Evolutionary conservation across 2,888 invertebrate genomes (phyloP).

Genomic region (Globia sparganii): DNA sequence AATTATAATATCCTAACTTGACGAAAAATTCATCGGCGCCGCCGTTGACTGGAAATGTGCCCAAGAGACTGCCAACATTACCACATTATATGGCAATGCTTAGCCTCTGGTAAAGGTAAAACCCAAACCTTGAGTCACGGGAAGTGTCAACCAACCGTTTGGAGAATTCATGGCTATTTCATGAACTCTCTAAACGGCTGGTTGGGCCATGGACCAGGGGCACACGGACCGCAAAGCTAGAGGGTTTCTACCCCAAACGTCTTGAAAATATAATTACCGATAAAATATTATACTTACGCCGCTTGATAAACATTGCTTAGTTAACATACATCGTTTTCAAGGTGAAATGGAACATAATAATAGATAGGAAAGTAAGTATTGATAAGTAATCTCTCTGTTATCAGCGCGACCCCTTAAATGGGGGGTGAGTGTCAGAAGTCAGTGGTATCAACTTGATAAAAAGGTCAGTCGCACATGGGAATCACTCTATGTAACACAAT

Average conservation of each 20-base stretch:
- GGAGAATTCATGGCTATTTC: neutral
- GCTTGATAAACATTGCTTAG: too few relatives aligned
- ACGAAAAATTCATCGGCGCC: too few relatives aligned
- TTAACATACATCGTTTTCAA: neutral
- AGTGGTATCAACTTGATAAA: conserved; percentile 10
- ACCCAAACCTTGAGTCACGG: too few relatives aligned
- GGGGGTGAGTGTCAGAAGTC: conserved; percentile 2
- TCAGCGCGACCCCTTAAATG: neutral
- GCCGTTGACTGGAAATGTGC: too few relatives aligned
- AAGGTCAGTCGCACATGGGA: neutral
- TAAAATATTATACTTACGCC: neutral
- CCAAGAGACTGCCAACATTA: too few relatives aligned
- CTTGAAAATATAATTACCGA: neutral
- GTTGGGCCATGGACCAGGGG: neutral
- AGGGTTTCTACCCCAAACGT: neutral
- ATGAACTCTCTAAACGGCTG: neutral
- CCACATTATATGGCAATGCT: too few relatives aligned
- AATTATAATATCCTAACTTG: too few relatives aligned
- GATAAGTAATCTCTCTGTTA: neutral
- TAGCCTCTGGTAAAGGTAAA: too few relatives aligned
- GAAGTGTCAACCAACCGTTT: neutral
- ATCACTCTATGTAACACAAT: too few relatives aligned
- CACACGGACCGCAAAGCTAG: neutral
- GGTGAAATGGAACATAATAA: neutral
- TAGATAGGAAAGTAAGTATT: neutral